Evolutionary conservation across 1,140 invertebrate species (phyloP).

Genomic region (Eumaeus atala): DNA sequence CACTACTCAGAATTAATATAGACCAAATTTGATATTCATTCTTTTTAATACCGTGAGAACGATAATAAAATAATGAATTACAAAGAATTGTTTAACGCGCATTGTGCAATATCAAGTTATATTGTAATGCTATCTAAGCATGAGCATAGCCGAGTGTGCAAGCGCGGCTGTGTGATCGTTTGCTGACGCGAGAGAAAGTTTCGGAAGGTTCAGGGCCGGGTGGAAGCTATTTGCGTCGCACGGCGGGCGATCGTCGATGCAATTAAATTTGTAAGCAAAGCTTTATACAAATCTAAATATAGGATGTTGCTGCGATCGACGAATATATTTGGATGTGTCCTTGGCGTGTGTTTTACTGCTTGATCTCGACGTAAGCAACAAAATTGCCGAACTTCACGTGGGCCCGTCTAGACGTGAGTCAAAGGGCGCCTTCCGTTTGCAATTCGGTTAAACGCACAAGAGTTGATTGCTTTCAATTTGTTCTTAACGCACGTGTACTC

Average conservation of each 20-base stretch:
- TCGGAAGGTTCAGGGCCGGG: constrained; percentile 66
- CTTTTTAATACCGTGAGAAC: constrained; percentile 2
- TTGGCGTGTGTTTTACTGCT: constrained; percentile 11
- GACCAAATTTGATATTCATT: constrained; percentile 6
- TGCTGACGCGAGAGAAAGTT: constrained; percentile 49
- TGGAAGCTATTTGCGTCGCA: constrained; percentile 61
- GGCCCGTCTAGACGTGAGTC: constrained; percentile 1
- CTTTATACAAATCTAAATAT: constrained; percentile 69
- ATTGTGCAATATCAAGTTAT: background rate
- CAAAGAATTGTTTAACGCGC: constrained; percentile 4
- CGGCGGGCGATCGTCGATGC: constrained; percentile 67
- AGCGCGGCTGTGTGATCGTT: constrained; percentile 8
- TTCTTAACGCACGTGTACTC: constrained; percentile 27
- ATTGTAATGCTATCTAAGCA: constrained; percentile 5
- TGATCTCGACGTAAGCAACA: too few species aligned
- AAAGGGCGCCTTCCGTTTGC: constrained; percentile 37
- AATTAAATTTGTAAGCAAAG: constrained; percentile 69
- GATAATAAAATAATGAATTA: background rate
- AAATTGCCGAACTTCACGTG: background rate
- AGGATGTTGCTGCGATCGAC: constrained; percentile 19
- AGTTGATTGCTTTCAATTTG: constrained; percentile 31
- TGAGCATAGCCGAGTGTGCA: too few species aligned
- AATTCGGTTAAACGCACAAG: constrained; percentile 30
- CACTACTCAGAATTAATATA: constrained; percentile 4
- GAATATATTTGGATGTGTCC: background rate